These are phyloP conservation scores for Melanotus villosus DNA, from an alignment of 2,888 invertebrate species.

Conservation along the genomic window DNA sequence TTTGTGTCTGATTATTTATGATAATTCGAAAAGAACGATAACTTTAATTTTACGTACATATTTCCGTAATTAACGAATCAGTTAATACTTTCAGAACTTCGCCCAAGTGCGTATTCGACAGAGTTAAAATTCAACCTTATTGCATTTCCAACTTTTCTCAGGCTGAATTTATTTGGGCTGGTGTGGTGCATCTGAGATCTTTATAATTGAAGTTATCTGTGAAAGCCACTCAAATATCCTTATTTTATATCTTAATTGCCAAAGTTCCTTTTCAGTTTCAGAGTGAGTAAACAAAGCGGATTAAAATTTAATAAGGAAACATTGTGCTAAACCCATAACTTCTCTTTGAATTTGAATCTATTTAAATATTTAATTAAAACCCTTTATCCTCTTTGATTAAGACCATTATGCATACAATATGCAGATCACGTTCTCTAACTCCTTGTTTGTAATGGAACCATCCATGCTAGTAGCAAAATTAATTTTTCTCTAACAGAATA, in stretches of 20 bases:
- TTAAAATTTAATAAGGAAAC: conserved; percentile 48
- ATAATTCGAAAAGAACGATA: too few species aligned
- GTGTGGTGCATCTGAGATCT: conserved; percentile 8
- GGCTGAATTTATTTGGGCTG: not conserved
- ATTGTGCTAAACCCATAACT: conserved; percentile 46
- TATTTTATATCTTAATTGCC: conserved; percentile 38
- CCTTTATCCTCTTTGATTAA: conserved; percentile 47
- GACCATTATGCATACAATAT: conserved; percentile 45
- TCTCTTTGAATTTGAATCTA: conserved; percentile 48
- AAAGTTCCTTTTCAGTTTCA: conserved; percentile 45
- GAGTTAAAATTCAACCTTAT: too few species aligned
- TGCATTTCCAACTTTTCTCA: too few species aligned
- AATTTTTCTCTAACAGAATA: conserved; percentile 30
- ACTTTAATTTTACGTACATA: too few species aligned
- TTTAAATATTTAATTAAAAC: conserved; percentile 48
- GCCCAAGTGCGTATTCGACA: too few species aligned
- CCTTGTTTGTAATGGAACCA: conserved; percentile 32
- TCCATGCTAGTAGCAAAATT: conserved; percentile 27
- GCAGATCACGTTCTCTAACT: conserved; percentile 39
- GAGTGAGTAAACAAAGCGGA: conserved; percentile 45
- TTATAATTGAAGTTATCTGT: conserved; percentile 26
- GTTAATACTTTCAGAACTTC: too few species aligned
- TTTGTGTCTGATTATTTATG: too few species aligned
- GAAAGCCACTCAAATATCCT: conserved; percentile 31
- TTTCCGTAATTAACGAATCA: too few species aligned